Percentiles rank a stretch among this genome's conserved stretches.
Evolutionary conservation across 2,888 invertebrate genomes (phyloP).

Genomic region (Drosophila macrothrix): DNA sequence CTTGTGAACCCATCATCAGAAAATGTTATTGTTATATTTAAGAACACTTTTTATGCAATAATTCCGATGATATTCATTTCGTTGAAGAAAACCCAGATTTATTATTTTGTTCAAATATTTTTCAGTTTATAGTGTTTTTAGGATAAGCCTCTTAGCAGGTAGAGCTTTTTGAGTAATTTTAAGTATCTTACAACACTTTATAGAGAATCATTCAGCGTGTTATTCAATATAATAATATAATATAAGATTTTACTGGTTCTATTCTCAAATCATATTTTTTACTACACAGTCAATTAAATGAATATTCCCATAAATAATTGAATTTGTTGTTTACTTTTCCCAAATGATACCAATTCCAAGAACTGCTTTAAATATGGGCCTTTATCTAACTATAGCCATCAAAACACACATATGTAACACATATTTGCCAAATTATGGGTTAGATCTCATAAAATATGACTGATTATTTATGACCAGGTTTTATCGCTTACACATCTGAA

Average conservation of each 20-base stretch:
- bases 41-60: background rate
- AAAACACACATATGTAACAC: constrained; percentile 27
- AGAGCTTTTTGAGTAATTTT: background rate
- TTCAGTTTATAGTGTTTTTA: background rate
- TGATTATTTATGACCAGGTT: constrained; percentile 56
- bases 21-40: background rate
- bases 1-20: background rate
- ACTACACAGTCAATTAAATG: background rate
- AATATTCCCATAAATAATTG: background rate
- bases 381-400: constrained; percentile 17
- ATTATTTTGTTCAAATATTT: background rate
- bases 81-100: background rate
- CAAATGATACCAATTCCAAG: background rate
- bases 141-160: background rate
- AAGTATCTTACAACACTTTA: background rate
- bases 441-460: constrained; percentile 21
- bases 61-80: background rate
- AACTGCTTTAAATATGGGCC: constrained; percentile 5
- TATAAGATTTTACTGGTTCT: background rate
- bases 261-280: background rate
- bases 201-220: background rate
- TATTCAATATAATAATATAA: background rate
- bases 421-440: constrained; percentile 67
- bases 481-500: constrained; percentile 38
- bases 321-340: background rate